Evolutionary conservation across 1,140 invertebrate species (phyloP).

Genomic region (Pissodes strobi): DNA sequence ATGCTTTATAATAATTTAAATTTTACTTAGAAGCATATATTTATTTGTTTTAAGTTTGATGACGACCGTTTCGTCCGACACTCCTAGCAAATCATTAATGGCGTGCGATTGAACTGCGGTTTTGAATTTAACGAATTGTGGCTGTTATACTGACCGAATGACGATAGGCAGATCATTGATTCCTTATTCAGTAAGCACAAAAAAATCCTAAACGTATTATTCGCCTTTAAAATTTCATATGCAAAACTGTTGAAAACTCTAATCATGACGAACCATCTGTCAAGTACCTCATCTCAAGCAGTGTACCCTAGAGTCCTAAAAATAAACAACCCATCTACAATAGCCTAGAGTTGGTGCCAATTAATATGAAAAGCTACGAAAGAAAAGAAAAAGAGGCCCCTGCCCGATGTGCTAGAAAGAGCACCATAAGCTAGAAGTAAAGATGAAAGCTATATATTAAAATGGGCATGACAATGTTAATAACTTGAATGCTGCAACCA

Average conservation of each 20-base stretch:
- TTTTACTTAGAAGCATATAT: too few relatives aligned
- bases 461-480: conserved; percentile 47
- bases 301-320: neutral
- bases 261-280: neutral
- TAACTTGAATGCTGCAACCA: conserved; percentile 22
- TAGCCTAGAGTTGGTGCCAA: conserved; percentile 1
- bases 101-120: too few relatives aligned
- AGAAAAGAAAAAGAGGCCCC: conserved; percentile 17
- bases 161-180: too few relatives aligned
- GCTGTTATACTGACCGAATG: too few relatives aligned
- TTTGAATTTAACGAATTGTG: too few relatives aligned
- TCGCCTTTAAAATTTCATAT: too few relatives aligned
- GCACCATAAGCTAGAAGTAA: conserved; percentile 13
- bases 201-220: too few relatives aligned
- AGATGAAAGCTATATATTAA: conserved; percentile 45
- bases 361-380: conserved; percentile 20
- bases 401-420: conserved; percentile 21
- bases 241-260: neutral
- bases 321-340: neutral
- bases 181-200: too few relatives aligned
- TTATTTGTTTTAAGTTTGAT: too few relatives aligned
- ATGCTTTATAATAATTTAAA: too few relatives aligned
- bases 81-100: too few relatives aligned
- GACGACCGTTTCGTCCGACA: too few relatives aligned
- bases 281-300: neutral